These are phyloP conservation scores for Leucopsar rothschildi DNA, from an alignment of 2,113 vertebrate species.

Conservation along the genomic window DNA sequence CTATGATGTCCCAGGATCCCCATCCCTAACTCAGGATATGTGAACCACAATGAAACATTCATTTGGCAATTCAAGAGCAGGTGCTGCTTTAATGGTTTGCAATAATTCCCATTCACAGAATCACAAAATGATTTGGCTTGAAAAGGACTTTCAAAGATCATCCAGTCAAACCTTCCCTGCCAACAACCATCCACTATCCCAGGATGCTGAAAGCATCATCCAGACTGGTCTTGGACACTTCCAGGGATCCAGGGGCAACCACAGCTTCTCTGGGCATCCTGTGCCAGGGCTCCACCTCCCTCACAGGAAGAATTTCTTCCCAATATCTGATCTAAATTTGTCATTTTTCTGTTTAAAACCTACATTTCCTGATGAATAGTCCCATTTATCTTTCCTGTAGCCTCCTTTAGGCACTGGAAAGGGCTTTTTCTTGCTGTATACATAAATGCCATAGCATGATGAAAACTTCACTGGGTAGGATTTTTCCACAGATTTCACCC, in stretches of 20 bases:
- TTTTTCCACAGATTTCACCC: background rate
- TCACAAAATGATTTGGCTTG: background rate
- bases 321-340: background rate
- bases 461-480: background rate
- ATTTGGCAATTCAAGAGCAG: background rate
- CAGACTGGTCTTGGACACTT: background rate
- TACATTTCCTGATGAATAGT: background rate
- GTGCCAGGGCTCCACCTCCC: no score
- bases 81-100: background rate
- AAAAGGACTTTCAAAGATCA: background rate
- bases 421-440: background rate
- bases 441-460: background rate
- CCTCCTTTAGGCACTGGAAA: background rate
- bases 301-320: background rate
- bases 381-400: background rate
- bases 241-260: background rate
- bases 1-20: rapidly evolving
- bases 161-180: background rate
- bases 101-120: background rate
- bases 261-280: background rate
- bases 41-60: background rate
- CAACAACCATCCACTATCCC: background rate
- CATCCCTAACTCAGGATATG: background rate
- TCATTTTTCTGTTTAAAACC: background rate
- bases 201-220: background rate